Conservation (phyloP, 2,888 invertebrate genomes). For the Stenodema calcarata region DNA sequence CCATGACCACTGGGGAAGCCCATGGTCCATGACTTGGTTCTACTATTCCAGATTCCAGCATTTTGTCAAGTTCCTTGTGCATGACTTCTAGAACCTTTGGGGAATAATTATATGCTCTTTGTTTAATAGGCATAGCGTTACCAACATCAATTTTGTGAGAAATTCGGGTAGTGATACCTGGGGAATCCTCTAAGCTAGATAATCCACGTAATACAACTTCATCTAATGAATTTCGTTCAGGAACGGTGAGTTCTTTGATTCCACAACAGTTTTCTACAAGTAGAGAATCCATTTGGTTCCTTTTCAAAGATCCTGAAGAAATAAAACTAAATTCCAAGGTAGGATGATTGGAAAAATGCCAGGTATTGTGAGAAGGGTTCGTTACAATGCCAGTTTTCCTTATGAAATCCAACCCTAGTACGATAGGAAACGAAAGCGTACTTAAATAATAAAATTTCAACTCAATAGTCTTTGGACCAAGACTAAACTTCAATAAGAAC, state of each 20-base stretch:
- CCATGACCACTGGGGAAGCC: too few relatives aligned
- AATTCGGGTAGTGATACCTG: too few relatives aligned
- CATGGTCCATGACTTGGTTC: too few relatives aligned
- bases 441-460: background rate
- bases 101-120: too few relatives aligned
- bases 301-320: background rate
- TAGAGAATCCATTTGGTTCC: background rate
- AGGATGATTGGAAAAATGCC: background rate
- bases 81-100: too few relatives aligned
- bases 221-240: background rate
- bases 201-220: background rate
- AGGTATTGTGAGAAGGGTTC: background rate
- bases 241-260: background rate
- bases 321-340: background rate
- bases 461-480: background rate
- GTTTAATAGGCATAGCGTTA: too few relatives aligned
- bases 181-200: background rate
- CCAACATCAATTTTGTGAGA: too few relatives aligned
- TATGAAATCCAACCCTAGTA: background rate
- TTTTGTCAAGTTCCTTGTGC: constrained; percentile 5
- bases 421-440: background rate
- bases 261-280: background rate
- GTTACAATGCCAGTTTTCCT: background rate
- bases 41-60: too few relatives aligned
- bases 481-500: background rate